Percentiles rank a stretch among this genome's conserved stretches.
Conservation (phyloP, 2,113 vertebrate genomes). For the Diadophis punctatus region DNA sequence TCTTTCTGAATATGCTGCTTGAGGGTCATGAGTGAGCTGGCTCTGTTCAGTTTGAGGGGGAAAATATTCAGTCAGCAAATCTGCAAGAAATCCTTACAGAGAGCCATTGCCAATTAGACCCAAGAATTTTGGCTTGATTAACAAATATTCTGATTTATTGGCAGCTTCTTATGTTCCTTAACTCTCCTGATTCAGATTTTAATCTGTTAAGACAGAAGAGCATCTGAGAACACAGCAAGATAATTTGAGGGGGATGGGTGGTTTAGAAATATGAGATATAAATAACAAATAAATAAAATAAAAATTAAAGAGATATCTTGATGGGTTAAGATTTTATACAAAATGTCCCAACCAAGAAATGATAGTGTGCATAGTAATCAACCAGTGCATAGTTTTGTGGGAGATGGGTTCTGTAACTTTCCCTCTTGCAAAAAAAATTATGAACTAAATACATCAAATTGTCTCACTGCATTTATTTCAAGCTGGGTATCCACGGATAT, state of each 20-base stretch:
- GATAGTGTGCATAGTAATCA: background rate
- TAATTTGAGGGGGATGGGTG: background rate
- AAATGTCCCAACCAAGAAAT: background rate
- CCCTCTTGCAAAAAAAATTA: background rate
- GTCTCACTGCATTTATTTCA: constrained; percentile 10
- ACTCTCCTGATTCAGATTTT: background rate
- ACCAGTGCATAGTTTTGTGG: background rate
- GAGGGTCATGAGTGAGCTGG: background rate
- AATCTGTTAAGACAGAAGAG: background rate
- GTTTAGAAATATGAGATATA: background rate
- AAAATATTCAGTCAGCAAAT: background rate
- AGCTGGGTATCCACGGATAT: constrained; percentile 93
- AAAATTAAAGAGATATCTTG: background rate
- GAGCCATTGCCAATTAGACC: background rate
- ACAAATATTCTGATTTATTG: background rate
- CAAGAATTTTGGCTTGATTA: background rate
- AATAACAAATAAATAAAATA: background rate
- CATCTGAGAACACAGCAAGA: background rate
- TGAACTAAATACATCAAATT: constrained; percentile 1
- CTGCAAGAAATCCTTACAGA: background rate
- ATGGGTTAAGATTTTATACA: background rate
- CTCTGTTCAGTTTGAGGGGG: background rate
- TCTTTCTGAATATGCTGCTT: background rate
- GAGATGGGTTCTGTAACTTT: background rate
- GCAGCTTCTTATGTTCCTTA: background rate